Evolutionary conservation across 2,113 vertebrate genomes (phyloP).

Genomic region (Sorex fumeus): DNA sequence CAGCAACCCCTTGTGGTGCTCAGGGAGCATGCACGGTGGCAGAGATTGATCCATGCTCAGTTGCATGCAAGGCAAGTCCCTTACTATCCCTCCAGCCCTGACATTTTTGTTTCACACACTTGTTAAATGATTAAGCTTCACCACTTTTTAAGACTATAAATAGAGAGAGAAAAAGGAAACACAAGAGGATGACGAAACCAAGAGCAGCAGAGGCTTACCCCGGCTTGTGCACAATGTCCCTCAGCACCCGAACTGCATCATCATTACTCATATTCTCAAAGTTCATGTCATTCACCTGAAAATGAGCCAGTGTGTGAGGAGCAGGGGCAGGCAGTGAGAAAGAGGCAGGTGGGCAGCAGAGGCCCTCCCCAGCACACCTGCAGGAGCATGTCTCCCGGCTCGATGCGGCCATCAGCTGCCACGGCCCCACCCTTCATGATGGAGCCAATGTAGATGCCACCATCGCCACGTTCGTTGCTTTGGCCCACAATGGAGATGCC

Average conservation of each 20-base stretch:
- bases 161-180: neutral
- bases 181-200: neutral
- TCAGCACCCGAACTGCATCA: conserved; percentile 93
- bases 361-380: conserved; percentile 88
- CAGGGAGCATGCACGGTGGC: too few species aligned
- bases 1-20: too few species aligned
- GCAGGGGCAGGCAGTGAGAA: neutral
- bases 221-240: conserved; percentile 95
- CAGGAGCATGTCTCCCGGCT: conserved; percentile 95
- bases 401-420: conserved; percentile 94
- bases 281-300: conserved; percentile 95
- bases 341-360: rapidly evolving
- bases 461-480: conserved; percentile 94
- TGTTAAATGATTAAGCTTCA: neutral
- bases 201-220: conserved; percentile 87
- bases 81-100: too few species aligned
- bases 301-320: neutral
- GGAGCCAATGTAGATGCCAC: conserved; percentile 96
- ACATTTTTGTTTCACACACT: neutral
- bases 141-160: neutral
- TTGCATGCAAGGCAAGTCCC: too few species aligned
- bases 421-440: conserved; percentile 97
- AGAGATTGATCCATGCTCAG: too few species aligned
- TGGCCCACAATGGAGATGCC: conserved; percentile 96
- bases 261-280: conserved; percentile 97